These are phyloP conservation scores for Agelaius phoeniceus DNA, from an alignment of 2,113 vertebrate species.

Conservation along the genomic window DNA sequence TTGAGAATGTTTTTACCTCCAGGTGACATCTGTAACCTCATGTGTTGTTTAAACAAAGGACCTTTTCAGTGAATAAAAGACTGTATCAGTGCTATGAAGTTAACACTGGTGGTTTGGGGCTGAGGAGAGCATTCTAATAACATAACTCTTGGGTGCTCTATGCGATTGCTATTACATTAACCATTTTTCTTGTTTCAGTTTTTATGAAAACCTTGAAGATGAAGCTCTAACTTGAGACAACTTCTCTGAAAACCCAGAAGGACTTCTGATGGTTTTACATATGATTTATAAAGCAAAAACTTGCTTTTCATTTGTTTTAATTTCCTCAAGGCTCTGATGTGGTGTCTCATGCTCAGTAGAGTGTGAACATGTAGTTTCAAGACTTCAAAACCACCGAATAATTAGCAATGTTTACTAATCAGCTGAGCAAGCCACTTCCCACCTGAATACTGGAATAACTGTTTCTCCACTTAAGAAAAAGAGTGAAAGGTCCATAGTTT, in stretches of 20 bases:
- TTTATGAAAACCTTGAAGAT: neutral
- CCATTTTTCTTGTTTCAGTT: neutral
- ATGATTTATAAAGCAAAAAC: neutral
- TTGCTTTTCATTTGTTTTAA: constrained; percentile 6
- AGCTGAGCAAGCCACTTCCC: neutral
- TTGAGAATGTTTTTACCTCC: neutral
- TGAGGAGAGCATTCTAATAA: neutral
- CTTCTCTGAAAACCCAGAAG: neutral
- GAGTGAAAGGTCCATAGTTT: neutral
- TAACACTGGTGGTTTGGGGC: neutral
- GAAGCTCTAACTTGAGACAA: neutral
- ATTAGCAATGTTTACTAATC: constrained; percentile 13
- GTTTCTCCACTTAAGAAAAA: neutral
- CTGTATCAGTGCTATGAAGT: neutral
- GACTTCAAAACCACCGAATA: neutral
- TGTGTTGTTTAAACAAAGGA: neutral
- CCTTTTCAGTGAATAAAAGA: neutral
- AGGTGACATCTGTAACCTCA: neutral
- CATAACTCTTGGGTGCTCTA: neutral
- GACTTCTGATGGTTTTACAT: neutral
- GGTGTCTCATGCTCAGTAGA: neutral
- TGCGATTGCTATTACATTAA: neutral
- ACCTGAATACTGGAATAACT: neutral
- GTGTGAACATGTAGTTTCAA: neutral
- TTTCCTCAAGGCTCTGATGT: constrained; percentile 24